Conservation (phyloP, 2,797 vertebrate species). For the Steatocranus sp. region DNA sequence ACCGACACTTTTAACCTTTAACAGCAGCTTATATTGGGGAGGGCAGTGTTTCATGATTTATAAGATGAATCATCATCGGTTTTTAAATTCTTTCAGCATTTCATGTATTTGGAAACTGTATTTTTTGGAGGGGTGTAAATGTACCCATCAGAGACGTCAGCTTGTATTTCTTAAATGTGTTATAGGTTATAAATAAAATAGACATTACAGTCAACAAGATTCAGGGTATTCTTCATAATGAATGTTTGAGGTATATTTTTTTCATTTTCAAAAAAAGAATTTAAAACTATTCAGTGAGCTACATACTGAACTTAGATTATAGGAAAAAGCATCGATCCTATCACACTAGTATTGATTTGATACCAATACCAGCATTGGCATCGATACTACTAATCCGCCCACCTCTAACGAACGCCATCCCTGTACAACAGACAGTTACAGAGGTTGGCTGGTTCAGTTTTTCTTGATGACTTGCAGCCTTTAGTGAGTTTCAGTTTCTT, state of each 20-base stretch:
- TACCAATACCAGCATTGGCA: neutral
- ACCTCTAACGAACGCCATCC: neutral
- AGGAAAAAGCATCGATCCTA: neutral
- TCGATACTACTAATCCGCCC: neutral
- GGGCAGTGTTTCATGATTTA: neutral
- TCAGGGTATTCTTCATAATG: neutral
- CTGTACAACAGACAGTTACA: neutral
- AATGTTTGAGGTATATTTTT: neutral
- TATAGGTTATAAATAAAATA: neutral
- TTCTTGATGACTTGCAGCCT: neutral
- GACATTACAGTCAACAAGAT: neutral
- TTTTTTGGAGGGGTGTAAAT: neutral
- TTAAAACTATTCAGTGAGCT: neutral
- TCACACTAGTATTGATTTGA: neutral
- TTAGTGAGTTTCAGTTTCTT: neutral
- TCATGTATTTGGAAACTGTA: neutral
- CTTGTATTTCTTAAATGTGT: neutral
- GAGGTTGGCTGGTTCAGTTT: neutral
- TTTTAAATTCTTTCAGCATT: neutral
- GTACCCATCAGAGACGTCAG: neutral
- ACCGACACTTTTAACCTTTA: neutral
- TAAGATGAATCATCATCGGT: neutral
- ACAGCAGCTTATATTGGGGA: neutral
- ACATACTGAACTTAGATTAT: neutral
- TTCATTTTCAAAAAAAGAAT: neutral